A percentile compares a stretch with the other conserved stretches of the same genome.
phyloP scores from a whole-genome alignment of 2,113 vertebrate species.

The Sphaerodactylus townsendi region DNA sequence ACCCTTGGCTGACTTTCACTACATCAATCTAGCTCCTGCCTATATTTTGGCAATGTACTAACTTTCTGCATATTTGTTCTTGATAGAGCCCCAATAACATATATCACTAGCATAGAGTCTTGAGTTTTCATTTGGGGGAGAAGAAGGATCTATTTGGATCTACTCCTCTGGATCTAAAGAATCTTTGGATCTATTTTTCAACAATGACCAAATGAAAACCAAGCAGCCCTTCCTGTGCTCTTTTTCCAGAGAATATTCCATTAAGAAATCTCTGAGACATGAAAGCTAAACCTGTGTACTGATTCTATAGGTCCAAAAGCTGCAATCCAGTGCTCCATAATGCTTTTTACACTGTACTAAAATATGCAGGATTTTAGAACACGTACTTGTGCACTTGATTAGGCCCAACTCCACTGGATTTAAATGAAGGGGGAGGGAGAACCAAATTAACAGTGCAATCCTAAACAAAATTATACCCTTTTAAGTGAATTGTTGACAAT shows the following conservation, averaged over 20 bases:
- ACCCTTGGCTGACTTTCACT: neutral
- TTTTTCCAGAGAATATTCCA: neutral
- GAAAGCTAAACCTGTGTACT: neutral
- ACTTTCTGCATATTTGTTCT: neutral
- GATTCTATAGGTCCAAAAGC: neutral
- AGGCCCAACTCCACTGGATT: neutral
- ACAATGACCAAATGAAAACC: neutral
- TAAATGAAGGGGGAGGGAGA: neutral
- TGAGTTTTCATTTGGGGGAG: too few relatives aligned
- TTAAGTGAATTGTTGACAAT: too few relatives aligned
- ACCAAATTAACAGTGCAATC: neutral
- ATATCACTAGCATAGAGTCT: neutral
- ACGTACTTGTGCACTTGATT: neutral
- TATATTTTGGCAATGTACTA: neutral
- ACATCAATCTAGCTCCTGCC: neutral
- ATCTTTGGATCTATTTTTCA: neutral
- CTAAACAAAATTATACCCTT: too few relatives aligned
- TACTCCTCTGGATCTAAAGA: neutral
- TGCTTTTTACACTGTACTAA: neutral
- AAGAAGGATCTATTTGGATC: neutral
- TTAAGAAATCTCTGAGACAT: neutral
- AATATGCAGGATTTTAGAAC: neutral
- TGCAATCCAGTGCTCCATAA: neutral
- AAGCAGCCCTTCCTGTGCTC: neutral
- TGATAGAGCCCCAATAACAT: neutral